Evolutionary conservation across 2,888 invertebrate species (phyloP), one percentile per base, ranked within the genome.

Genomic region (Torymus aiolomorphi): DNA sequence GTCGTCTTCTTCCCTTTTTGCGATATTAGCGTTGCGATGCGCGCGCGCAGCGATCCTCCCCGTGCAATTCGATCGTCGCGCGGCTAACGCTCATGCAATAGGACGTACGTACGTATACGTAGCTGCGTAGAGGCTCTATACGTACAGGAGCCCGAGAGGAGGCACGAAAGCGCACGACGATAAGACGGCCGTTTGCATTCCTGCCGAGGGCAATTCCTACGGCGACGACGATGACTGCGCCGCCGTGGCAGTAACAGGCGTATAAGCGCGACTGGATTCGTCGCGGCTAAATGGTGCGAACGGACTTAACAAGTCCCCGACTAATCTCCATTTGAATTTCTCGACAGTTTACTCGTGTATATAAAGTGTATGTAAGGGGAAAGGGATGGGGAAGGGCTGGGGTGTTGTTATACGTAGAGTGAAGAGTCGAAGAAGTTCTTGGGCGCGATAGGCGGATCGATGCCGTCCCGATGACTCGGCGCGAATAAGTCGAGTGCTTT

Each of bases 181-280:
- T 87, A 88, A 87, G 86, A 85, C 82, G 84, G 84, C 85, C 88
- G 86, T 88, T 87, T 88, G 86, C 87, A 87, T 87, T 88, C 85
- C 84, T 84, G 83, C 84, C 84, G 85, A 85, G 84, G 85, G 86
- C 86, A 85, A 86, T 87, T 87, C 84, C 85, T 31, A 31, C 31
- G 5, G 31, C 4, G 1, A 31, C 31, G 2, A 4, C 31, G 31
- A 31, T 31, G 31, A 31, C 31, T 31, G 31, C 31, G 31, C n/a
- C n/a, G 5, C 85, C 83, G 86, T 86, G 81, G 81, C 79, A 76
- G 81, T 87, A 87, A 66, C 63, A 61, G 61, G 63, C 63, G 14
- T 61, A 54, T 78, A 81, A 82, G 65, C 76, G 59, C 11, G 10
- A 54, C 67, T 57, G 52, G 61, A 56, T 73, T 63, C 24, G 24